Conservation (phyloP, 2,888 invertebrate genomes). For the Drosophila birchii region DNA sequence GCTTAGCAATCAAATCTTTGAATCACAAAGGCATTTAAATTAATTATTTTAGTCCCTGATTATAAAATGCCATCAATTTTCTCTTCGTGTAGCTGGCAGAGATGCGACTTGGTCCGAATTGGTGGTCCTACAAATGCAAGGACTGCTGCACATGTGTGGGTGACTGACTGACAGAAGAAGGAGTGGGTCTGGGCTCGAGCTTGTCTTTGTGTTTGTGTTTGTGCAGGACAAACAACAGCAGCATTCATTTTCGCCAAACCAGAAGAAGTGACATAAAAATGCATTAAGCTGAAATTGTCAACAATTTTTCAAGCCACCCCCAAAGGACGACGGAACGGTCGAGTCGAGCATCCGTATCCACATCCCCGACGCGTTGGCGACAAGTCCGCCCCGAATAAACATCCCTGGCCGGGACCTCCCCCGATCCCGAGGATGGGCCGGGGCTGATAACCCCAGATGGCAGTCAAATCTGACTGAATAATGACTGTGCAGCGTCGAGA, state of each 20-base stretch:
- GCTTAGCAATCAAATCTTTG: too few relatives aligned
- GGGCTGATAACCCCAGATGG: slow-evolving; percentile 39
- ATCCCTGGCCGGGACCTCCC: slow-evolving; percentile 30
- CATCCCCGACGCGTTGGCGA: slow-evolving; percentile 64
- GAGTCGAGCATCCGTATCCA: slow-evolving; percentile 47
- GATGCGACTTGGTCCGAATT: slow-evolving; percentile 60
- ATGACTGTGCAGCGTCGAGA: slow-evolving; percentile 59
- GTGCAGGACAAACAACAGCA: slow-evolving; percentile 64
- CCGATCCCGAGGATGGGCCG: background rate
- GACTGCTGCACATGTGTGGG: slow-evolving; percentile 55
- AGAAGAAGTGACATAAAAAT: slow-evolving; percentile 68
- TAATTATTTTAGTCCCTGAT: too few relatives aligned
- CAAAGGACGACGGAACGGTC: slow-evolving; percentile 27
- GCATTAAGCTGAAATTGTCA: slow-evolving; percentile 80
- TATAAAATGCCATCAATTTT: background rate
- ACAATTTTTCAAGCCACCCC: slow-evolving; percentile 71
- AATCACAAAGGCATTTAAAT: too few relatives aligned
- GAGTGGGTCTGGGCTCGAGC: slow-evolving; percentile 27
- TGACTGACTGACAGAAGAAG: slow-evolving; percentile 21
- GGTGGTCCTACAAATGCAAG: slow-evolving; percentile 69
- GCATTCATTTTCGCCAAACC: slow-evolving; percentile 48
- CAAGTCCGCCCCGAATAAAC: slow-evolving; percentile 73
- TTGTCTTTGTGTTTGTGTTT: slow-evolving; percentile 63
- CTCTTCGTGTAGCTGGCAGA: slow-evolving; percentile 1
- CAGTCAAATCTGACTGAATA: slow-evolving; percentile 73